phyloP scores from a whole-genome alignment of 53 echinoderm and acorn worm species.

The Hippasteria phrygiana region DNA sequence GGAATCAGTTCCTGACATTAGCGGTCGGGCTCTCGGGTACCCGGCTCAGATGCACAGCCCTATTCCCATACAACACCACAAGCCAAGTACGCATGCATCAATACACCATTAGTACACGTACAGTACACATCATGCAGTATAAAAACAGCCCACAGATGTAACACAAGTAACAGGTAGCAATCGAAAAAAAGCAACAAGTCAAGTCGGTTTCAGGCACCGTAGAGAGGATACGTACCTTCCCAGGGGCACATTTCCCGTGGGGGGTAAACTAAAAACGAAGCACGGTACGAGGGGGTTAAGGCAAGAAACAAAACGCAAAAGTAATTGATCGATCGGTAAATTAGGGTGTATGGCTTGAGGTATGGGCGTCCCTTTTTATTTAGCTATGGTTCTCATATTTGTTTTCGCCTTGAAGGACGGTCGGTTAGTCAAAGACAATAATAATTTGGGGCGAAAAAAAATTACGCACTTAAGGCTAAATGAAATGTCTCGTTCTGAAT shows the following conservation, averaged over 20 bases:
- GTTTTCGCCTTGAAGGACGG: no score
- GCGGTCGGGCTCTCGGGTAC: no score
- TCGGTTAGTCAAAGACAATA: no score
- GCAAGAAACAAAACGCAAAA: conserved; percentile 24
- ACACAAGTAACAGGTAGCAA: neutral
- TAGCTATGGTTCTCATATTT: no score
- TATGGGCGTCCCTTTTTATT: neutral
- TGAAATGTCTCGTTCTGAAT: no score
- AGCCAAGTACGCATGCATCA: neutral
- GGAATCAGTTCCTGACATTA: no score
- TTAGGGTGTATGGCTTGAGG: neutral
- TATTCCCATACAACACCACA: no score
- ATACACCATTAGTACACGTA: conserved; percentile 12
- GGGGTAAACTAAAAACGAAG: conserved; percentile 70
- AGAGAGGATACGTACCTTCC: conserved; percentile 65
- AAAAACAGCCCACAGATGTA: neutral
- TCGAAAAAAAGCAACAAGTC: neutral
- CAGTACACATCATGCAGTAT: neutral
- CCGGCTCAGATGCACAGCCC: no score
- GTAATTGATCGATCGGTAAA: neutral
- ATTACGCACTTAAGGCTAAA: no score
- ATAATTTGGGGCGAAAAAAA: no score
- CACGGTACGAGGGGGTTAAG: conserved; percentile 1
- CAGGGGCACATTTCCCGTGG: conserved; percentile 70
- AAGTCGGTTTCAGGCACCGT: neutral